Evolutionary conservation across 2,797 vertebrate species (phyloP).

Genomic region (Pteronotus mesoamericanus): DNA sequence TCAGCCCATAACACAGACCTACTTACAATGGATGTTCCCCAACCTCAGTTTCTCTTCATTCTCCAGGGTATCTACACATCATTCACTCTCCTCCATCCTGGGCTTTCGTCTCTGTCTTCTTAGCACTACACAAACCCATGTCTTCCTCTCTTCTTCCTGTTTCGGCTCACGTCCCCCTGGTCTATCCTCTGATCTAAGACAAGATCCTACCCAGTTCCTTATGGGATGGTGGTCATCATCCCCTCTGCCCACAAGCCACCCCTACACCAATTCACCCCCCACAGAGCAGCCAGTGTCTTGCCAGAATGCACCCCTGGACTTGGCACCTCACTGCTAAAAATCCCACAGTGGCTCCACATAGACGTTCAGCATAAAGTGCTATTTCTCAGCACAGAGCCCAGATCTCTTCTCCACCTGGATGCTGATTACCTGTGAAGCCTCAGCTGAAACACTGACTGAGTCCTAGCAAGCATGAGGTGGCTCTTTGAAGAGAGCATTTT

Average conservation of each 20-base stretch:
- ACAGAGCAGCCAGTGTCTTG: neutral
- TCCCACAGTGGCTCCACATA: neutral
- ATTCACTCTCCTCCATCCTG: neutral
- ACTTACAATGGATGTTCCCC: neutral
- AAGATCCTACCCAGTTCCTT: neutral
- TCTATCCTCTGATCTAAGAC: neutral
- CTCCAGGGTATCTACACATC: neutral
- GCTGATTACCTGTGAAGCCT: neutral
- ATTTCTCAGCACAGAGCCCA: neutral
- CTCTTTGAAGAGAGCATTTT: neutral
- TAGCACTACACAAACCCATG: neutral
- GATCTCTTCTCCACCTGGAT: neutral
- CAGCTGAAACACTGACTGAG: neutral
- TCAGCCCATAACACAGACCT: neutral
- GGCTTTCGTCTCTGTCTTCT: neutral
- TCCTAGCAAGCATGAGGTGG: accelerated
- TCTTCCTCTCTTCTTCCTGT: neutral
- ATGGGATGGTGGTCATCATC: neutral
- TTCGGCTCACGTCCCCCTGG: neutral
- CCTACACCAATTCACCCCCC: neutral
- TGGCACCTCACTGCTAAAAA: neutral
- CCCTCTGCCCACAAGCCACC: accelerated
- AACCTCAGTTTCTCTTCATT: neutral
- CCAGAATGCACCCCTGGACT: neutral
- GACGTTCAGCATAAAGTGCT: neutral